Percentiles rank a stretch among this genome's conserved stretches.
These are phyloP conservation scores for Hypomecis punctinalis DNA, from an alignment of 2,888 invertebrate genomes.

Conservation along the genomic window DNA sequence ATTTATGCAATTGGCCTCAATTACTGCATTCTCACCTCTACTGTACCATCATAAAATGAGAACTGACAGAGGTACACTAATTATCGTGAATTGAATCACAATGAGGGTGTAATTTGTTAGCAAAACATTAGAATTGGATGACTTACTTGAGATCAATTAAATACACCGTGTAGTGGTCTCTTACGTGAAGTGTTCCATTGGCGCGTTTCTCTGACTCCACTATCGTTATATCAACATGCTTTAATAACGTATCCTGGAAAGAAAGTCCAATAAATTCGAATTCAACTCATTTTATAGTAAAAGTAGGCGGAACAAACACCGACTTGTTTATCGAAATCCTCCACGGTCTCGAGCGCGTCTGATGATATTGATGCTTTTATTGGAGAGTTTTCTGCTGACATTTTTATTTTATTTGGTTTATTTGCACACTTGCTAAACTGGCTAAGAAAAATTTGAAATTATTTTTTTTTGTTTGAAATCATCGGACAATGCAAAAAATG, in stretches of 20 bases:
- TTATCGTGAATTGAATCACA: constrained; percentile 50
- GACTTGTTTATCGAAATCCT: constrained; percentile 76
- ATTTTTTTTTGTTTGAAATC: constrained; percentile 29
- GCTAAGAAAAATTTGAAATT: constrained; percentile 17
- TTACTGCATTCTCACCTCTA: constrained; percentile 21
- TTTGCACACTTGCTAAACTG: constrained; percentile 12
- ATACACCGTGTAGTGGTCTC: constrained; percentile 92
- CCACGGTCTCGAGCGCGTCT: constrained; percentile 65
- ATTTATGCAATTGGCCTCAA: constrained; percentile 25
- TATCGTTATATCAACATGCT: constrained; percentile 90
- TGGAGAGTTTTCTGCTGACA: constrained; percentile 69
- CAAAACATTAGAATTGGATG: constrained; percentile 57
- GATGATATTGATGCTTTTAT: constrained; percentile 64
- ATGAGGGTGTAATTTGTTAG: constrained; percentile 51
- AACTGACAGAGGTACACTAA: constrained; percentile 27
- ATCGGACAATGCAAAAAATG: constrained; percentile 18
- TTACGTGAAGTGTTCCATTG: constrained; percentile 89
- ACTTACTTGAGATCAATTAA: constrained; percentile 91
- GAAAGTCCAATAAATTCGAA: constrained; percentile 36
- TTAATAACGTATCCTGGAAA: constrained; percentile 86
- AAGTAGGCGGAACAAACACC: constrained; percentile 66
- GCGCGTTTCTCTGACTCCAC: constrained; percentile 91
- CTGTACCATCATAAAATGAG: constrained; percentile 15
- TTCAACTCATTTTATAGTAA: constrained; percentile 32
- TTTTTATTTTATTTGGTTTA: constrained; percentile 43